Percentiles rank a stretch among this genome's conserved stretches.
Conservation (phyloP, 2,888 invertebrate species). For the Hirudinaria manillensis region DNA sequence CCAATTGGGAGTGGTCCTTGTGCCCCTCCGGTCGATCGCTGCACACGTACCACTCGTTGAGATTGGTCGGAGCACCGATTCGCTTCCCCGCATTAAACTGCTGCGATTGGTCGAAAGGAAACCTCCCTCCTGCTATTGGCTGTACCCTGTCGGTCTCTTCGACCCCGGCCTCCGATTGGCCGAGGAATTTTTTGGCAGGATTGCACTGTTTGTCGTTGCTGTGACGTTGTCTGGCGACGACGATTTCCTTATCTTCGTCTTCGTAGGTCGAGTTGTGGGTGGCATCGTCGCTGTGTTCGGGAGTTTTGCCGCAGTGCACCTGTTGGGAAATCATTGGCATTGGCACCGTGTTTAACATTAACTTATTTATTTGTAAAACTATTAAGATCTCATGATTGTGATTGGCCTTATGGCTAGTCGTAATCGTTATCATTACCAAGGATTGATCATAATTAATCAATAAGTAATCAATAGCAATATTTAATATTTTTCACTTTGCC, state of each 20-base stretch:
- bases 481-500: neutral
- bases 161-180: neutral
- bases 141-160: conserved; percentile 9
- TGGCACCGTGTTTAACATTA: no score
- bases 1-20: conserved; percentile 39
- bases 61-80: conserved; percentile 55
- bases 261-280: conserved; percentile 5
- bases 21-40: conserved; percentile 63
- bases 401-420: conserved; percentile 1
- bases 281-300: neutral
- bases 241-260: neutral
- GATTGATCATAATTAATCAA: neutral
- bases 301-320: conserved; percentile 4
- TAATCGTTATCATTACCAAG: conserved; percentile 21
- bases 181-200: neutral
- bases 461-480: neutral
- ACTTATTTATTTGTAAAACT: neutral
- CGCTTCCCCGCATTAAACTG: conserved; percentile 8
- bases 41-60: conserved; percentile 75
- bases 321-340: conserved; percentile 1
- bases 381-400: neutral
- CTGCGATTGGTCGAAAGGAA: conserved; percentile 40
- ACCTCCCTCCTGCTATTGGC: neutral
- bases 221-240: neutral
- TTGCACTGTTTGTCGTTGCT: neutral